A percentile compares a stretch with the other conserved stretches of the same genome.
Evolutionary conservation across 2,113 vertebrate species (phyloP).

Genomic region (Oryzias melastigma): DNA sequence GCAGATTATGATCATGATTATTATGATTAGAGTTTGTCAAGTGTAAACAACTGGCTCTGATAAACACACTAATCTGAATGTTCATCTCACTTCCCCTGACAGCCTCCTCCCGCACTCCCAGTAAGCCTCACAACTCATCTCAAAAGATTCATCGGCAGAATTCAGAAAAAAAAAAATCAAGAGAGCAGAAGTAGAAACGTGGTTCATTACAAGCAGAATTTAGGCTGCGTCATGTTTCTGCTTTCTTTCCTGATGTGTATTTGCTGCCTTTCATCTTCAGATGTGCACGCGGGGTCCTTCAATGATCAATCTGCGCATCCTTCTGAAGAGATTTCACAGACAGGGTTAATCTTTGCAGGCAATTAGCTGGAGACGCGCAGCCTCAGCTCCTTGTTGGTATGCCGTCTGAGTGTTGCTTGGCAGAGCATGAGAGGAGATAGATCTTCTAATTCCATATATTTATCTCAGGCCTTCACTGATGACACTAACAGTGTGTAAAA

Average conservation of each 20-base stretch:
- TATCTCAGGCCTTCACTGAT: constrained; percentile 31
- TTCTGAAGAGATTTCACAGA: constrained; percentile 17
- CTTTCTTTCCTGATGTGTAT: background rate
- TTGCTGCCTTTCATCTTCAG: constrained; percentile 6
- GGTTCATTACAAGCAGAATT: constrained; percentile 29
- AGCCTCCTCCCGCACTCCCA: constrained; percentile 13
- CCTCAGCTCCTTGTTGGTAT: constrained; percentile 44
- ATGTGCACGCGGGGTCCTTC: constrained; percentile 11
- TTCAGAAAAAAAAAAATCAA: constrained; percentile 53
- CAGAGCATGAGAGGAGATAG: constrained; percentile 27
- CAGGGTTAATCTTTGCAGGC: constrained; percentile 44
- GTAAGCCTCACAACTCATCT: constrained; percentile 48
- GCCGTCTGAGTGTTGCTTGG: constrained; percentile 31
- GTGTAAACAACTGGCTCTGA: constrained; percentile 59
- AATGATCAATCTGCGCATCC: constrained; percentile 16
- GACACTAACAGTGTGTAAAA: constrained; percentile 20
- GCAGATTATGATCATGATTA: constrained; percentile 51
- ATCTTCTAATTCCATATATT: constrained; percentile 31
- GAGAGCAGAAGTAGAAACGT: constrained; percentile 20
- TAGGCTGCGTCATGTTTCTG: background rate
- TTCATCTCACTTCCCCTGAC: constrained; percentile 42
- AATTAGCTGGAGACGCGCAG: constrained; percentile 41
- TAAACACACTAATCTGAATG: constrained; percentile 46
- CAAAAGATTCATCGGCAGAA: constrained; percentile 57
- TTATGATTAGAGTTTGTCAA: constrained; percentile 58